Percentiles rank a stretch among this genome's conserved stretches.
These are phyloP conservation scores for Hesperophylax magnus DNA, from an alignment of 1,140 invertebrate genomes.

Conservation along the genomic window DNA sequence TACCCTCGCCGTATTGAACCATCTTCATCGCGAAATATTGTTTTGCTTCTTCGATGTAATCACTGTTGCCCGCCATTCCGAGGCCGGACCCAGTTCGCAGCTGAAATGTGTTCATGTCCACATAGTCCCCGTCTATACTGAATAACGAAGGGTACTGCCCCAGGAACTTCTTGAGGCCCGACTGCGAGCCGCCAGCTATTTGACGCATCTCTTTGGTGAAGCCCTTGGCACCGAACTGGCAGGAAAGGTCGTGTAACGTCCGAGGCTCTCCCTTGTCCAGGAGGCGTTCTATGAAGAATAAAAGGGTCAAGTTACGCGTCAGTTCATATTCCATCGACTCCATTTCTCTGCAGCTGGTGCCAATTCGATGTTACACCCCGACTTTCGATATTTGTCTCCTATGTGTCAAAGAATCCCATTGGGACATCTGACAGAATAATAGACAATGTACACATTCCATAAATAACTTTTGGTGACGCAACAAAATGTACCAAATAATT, in stretches of 20 bases:
- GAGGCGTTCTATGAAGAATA: conserved; percentile 96
- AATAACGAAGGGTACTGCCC: conserved; percentile 94
- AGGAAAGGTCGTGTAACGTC: conserved; percentile 95
- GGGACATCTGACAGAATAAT: conserved; percentile 47
- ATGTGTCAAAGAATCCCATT: conserved; percentile 53
- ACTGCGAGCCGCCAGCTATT: conserved; percentile 94
- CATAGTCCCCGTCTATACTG: conserved; percentile 91
- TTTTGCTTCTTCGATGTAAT: conserved; percentile 93
- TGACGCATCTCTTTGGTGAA: conserved; percentile 97
- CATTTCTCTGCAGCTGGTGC: conserved; percentile 77
- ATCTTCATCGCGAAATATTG: conserved; percentile 95
- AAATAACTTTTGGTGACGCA: conserved; percentile 48
- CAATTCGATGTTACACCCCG: conserved; percentile 47
- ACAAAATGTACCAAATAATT: neutral
- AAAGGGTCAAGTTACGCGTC: conserved; percentile 92
- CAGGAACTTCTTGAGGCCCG: conserved; percentile 92
- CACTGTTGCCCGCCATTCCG: conserved; percentile 74
- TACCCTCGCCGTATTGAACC: conserved; percentile 89
- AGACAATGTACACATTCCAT: conserved; percentile 48
- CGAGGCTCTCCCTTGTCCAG: conserved; percentile 94
- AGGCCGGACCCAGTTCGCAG: conserved; percentile 69
- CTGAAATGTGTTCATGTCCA: conserved; percentile 87
- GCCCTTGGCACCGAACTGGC: conserved; percentile 96
- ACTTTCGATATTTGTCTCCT: conserved; percentile 50
- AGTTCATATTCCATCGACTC: conserved; percentile 95